phyloP scores from a whole-genome alignment of 2,888 invertebrate genomes.

The Noctuana brunneofusca region DNA sequence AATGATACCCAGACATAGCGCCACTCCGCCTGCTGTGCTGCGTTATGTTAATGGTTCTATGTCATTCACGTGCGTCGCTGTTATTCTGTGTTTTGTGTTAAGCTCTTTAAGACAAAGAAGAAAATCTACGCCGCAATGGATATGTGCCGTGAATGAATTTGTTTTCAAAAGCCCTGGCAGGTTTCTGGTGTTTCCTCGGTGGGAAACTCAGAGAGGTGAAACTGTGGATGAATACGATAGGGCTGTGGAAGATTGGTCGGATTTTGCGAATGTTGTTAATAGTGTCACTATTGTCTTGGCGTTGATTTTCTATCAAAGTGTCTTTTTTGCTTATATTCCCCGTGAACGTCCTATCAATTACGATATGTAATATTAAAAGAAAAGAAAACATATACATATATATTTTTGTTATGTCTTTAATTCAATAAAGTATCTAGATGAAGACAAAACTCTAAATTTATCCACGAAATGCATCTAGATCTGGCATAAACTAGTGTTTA shows the following conservation, averaged over 20 bases:
- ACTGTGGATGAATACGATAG: slow-evolving; percentile 18
- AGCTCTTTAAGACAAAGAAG: slow-evolving; percentile 41
- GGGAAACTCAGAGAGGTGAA: slow-evolving; percentile 38
- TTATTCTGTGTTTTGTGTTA: slow-evolving; percentile 47
- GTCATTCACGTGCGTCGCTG: slow-evolving; percentile 43
- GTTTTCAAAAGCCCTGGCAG: slow-evolving; percentile 42
- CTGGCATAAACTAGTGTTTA: no score
- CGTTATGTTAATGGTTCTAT: slow-evolving; percentile 51
- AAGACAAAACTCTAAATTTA: no score
- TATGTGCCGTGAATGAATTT: slow-evolving; percentile 44
- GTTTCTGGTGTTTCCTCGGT: slow-evolving; percentile 46
- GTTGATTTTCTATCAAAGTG: slow-evolving; percentile 5
- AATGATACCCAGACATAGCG: slow-evolving; percentile 46
- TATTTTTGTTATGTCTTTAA: no score
- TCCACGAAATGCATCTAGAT: no score
- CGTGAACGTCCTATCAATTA: background rate
- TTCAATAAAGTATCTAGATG: no score
- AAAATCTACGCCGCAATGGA: slow-evolving; percentile 39
- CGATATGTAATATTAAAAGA: background rate
- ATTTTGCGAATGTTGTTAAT: slow-evolving; percentile 50
- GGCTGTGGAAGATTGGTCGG: slow-evolving; percentile 44
- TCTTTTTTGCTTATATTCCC: slow-evolving; percentile 1
- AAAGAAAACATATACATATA: no score
- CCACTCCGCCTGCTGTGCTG: slow-evolving; percentile 49
- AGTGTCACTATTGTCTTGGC: slow-evolving; percentile 37